Base-by-base conservation (phyloP, 2,797 vertebrate genomes). In the Enoplosus armatus region DNA sequence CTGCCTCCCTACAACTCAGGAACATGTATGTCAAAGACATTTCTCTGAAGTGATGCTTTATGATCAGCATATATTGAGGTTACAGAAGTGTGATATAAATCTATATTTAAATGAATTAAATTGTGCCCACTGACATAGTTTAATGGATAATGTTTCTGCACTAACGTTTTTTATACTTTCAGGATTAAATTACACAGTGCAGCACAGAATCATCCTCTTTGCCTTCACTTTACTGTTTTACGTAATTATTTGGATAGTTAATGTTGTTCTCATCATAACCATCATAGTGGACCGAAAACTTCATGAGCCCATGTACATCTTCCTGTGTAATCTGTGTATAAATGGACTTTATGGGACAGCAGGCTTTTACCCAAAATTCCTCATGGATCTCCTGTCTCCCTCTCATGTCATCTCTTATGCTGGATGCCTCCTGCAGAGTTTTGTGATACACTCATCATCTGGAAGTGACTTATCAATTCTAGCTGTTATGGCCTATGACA, bases 261-360 rank as follows among this genome's bases (percentile, higher is more conserved):
- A 81, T 61, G 15, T 39, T 26, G 2, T 10, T 24, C 2, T 65
- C 8, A 26, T 65, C 7, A 9, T 51, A 9, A 64, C 33, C 1
- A 74, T 83, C 29, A 47, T 75, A 39, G 27, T 61, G 54, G 79
- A 82, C 6, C 26, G 9, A 54, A 82, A 22, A 18, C 71, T 85
- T 8, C 75, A 85, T 26, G 75, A 85, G 14, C 79, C 83, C 1
- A 81, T 85, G 79, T 81, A 80, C 35, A 70, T 85, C 9, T 77
- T 77, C 27, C 3, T 85, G 9, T 77, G 74, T 66, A 80, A 78
- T 53, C 66, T 85, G 24, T 85, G 71, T 26, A 71, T 85, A n/a
- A 82, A 67, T 82, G 71, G 48, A 20, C 79, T 75, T 50, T 67
- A 72, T 35, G 79, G 75, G 20, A 75, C 79, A 8, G 10, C 66